Evolutionary conservation across 2,888 invertebrate species (phyloP).

Genomic region (Trachelus tabidus): DNA sequence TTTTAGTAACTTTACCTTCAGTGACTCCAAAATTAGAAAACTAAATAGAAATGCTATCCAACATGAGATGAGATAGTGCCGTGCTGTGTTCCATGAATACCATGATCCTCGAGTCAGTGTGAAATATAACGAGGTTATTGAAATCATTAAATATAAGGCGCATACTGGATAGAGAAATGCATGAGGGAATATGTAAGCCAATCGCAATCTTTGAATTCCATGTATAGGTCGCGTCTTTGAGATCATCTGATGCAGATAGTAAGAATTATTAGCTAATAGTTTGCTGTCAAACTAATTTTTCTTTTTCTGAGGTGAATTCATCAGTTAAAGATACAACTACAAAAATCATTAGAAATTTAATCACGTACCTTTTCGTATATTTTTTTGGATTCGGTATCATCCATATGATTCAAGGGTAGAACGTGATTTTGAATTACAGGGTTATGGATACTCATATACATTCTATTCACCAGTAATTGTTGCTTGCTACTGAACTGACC

Average conservation of each 20-base stretch:
- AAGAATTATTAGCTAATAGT: too few relatives aligned
- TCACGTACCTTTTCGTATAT: neutral
- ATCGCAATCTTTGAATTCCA: constrained; percentile 12
- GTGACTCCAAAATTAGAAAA: constrained; percentile 9
- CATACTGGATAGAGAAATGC: constrained; percentile 13
- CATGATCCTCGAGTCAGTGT: constrained; percentile 9
- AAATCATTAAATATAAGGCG: constrained; percentile 2
- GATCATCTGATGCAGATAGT: constrained; percentile 5
- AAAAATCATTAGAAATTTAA: too few relatives aligned
- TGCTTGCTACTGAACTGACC: neutral
- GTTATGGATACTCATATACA: constrained; percentile 2
- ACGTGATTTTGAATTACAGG: constrained; percentile 9
- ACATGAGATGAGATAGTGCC: constrained; percentile 14
- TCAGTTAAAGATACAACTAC: too few relatives aligned
- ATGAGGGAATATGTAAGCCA: constrained; percentile 11
- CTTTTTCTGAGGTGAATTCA: too few relatives aligned
- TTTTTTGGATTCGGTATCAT: constrained; percentile 1
- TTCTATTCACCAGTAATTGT: neutral
- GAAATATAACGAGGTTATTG: constrained; percentile 12
- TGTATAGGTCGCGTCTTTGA: constrained; percentile 11
- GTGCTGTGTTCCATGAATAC: constrained; percentile 14
- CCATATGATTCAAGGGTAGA: constrained; percentile 3
- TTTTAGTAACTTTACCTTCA: constrained; percentile 6
- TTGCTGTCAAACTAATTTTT: too few relatives aligned
- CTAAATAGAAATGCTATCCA: constrained; percentile 13